Base-by-base conservation (phyloP, 2,113 vertebrate species). In the Galbula dea region DNA sequence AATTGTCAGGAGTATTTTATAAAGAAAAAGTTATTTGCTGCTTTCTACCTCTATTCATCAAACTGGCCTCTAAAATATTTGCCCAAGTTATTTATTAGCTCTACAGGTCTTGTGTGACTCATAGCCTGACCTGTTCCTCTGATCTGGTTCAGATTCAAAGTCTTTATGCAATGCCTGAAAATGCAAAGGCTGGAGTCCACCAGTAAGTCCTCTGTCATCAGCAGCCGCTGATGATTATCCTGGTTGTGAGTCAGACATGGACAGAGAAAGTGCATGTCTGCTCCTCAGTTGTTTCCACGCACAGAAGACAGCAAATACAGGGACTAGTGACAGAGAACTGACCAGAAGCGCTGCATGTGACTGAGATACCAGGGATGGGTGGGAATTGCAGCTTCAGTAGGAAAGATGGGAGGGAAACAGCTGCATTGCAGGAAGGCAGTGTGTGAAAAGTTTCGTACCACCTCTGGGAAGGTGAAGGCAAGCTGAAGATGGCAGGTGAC, bases 341-440 rank as follows among this genome's bases (percentile, higher is more conserved):
- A 19, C 36, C 55, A 18, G 20, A 32, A 66, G 12, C 6, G 14
- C 39, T 65, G 45, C 21, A 4, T 11, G n/a, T 9, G 10, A 13
- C 3, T 9, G 43, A 68, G 54, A 16, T 27, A 16, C 0, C 1
- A 14, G 4, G 41, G 32, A 7, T 5, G 14, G 16, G 21, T 18
- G 3, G 22, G n/a, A 43, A 24, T 8, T 36, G 43, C 37, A 62
- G 30, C 32, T 73, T 75, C 8, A 0, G 8, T 14, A 8, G 36
- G 23, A 19, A 29, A 58, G n/a, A 52, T 20, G 3, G n/a, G 8
- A 49, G 37, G 26, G 15, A 20, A n/a, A 3, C 5, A 26, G 76
- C 32, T 51, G 27, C 15, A 0, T 7, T 37, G 27, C 8, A 15
- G 23, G 36, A 49, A 12, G 22, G 21, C 9, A 9, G 19, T 0